Percentiles rank a stretch among this genome's conserved stretches.
Conservation (phyloP, 2,888 invertebrate species). For the Drosophila birchii region DNA sequence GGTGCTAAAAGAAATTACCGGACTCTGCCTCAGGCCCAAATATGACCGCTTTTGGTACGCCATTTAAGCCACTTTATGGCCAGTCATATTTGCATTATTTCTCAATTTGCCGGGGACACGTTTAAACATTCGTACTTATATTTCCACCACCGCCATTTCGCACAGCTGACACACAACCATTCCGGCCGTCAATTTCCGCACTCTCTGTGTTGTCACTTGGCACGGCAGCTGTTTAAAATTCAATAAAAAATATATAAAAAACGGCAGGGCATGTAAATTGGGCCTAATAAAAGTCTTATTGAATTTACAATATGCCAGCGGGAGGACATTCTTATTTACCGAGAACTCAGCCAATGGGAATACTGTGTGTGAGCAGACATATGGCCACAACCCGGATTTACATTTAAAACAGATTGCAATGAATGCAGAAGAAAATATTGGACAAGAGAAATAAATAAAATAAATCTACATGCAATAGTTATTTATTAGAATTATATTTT, state of each 20-base stretch:
- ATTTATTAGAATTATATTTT: not conserved
- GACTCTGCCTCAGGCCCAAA: not conserved
- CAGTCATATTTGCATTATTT: conserved; percentile 76
- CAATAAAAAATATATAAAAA: conserved; percentile 67
- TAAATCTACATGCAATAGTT: not conserved
- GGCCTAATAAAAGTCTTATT: conserved; percentile 70
- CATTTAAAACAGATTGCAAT: conserved; percentile 35
- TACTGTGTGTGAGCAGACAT: not conserved
- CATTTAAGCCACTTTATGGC: conserved; percentile 58
- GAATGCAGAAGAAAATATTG: conserved; percentile 1
- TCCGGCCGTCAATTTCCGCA: conserved; percentile 50
- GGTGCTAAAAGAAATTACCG: not conserved
- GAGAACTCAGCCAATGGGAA: not conserved
- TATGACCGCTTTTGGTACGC: not conserved
- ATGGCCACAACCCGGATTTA: conserved; percentile 21
- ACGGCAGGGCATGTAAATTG: conserved; percentile 70
- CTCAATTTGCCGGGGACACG: conserved; percentile 67
- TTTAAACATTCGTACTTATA: conserved; percentile 54
- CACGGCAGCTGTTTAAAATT: conserved; percentile 76
- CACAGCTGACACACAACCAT: conserved; percentile 27
- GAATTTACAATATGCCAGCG: conserved; percentile 49
- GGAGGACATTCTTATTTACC: conserved; percentile 53
- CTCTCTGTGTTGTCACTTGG: conserved; percentile 59
- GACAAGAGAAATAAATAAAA: not conserved
- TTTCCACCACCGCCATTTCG: conserved; percentile 61